Conservation (phyloP, 2,888 invertebrate genomes). For the Troides helena region DNA sequence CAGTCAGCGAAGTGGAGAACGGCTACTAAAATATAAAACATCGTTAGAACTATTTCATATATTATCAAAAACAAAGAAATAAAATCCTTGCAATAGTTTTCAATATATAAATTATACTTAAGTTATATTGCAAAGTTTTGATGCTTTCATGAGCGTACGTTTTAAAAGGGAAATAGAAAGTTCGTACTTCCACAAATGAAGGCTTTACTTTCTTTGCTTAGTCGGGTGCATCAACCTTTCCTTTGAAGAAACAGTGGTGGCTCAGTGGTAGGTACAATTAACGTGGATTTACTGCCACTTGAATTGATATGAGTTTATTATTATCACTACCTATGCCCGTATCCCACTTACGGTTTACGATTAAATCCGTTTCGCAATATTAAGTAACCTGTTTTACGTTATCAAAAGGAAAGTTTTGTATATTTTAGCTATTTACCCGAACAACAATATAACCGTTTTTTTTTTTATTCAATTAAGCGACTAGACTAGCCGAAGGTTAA, state of each 20-base stretch:
- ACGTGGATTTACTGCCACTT: constrained; percentile 41
- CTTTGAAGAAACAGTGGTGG: constrained; percentile 20
- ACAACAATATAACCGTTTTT: too few species aligned
- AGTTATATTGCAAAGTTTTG: background rate
- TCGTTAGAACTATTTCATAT: too few species aligned
- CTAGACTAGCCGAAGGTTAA: too few species aligned
- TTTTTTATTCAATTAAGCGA: too few species aligned
- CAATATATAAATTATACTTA: background rate
- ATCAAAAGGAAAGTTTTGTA: background rate
- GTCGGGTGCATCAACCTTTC: constrained; percentile 27
- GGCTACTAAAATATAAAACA: too few species aligned
- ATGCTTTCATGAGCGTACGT: background rate
- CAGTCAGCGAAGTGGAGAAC: too few species aligned
- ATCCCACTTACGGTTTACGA: constrained; percentile 7
- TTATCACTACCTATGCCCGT: constrained; percentile 42
- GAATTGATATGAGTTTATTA: constrained; percentile 49
- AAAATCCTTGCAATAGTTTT: background rate
- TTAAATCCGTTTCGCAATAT: constrained; percentile 37
- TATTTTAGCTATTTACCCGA: background rate
- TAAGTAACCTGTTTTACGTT: constrained; percentile 1
- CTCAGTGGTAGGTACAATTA: constrained; percentile 31
- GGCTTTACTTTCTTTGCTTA: constrained; percentile 7
- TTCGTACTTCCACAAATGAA: constrained; percentile 8
- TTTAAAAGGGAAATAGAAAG: constrained; percentile 21
- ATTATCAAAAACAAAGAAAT: too few species aligned